These are phyloP conservation scores for Scophthalmus maximus DNA, from an alignment of 2,113 vertebrate species.

Conservation along the genomic window DNA sequence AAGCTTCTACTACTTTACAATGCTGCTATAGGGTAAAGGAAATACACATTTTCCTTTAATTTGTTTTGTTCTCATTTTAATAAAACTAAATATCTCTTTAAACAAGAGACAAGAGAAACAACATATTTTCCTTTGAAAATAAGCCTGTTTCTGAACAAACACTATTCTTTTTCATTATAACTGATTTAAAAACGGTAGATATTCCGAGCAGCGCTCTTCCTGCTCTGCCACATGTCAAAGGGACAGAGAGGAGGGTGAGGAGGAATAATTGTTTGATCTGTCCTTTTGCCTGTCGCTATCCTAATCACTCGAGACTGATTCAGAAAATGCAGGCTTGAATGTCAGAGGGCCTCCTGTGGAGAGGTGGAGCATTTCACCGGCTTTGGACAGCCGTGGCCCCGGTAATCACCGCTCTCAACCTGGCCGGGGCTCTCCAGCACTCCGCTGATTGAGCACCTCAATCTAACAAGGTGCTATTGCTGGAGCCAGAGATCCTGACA, in stretches of 20 bases:
- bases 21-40: not conserved
- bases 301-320: slow-evolving; percentile 99
- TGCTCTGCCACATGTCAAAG: slow-evolving; percentile 76
- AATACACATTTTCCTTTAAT: not conserved
- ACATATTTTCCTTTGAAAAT: not conserved
- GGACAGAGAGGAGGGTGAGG: slow-evolving; percentile 77
- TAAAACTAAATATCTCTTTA: not conserved
- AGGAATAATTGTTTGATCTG: slow-evolving; percentile 87
- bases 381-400: slow-evolving; percentile 91
- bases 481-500: slow-evolving; percentile 82
- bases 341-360: slow-evolving; percentile 98
- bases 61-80: slow-evolving; percentile 7
- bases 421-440: slow-evolving; percentile 92
- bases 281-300: slow-evolving; percentile 93
- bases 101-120: too few relatives aligned
- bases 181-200: slow-evolving; percentile 51
- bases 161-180: slow-evolving; percentile 28
- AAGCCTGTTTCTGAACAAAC: not conserved
- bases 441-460: slow-evolving; percentile 99
- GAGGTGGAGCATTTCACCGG: slow-evolving; percentile 94
- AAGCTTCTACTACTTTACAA: slow-evolving; percentile 12
- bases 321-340: slow-evolving; percentile 99
- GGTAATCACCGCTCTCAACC: slow-evolving; percentile 99
- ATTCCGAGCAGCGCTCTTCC: slow-evolving; percentile 66
- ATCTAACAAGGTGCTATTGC: slow-evolving; percentile 96